Conservation (phyloP, 2,797 vertebrate species). For the Fratercula arctica region DNA sequence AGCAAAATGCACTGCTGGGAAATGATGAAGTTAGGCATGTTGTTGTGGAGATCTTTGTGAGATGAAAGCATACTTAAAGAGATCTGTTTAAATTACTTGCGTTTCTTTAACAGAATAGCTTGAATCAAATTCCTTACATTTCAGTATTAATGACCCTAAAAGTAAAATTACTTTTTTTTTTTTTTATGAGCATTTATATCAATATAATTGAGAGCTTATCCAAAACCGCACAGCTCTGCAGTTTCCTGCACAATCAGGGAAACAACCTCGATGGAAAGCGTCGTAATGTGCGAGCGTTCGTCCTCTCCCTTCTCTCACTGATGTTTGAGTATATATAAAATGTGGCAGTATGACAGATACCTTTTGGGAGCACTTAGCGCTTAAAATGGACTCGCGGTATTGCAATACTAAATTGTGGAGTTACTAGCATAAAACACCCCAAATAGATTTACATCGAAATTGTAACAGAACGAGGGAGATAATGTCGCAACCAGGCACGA, state of each 20-base stretch:
- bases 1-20: not conserved
- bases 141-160: not conserved
- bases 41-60: not conserved
- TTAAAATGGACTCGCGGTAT: constrained; percentile 61
- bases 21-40: no score
- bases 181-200: not conserved
- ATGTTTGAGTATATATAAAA: constrained; percentile 15
- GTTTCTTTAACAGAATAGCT: not conserved
- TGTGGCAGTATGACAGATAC: not conserved
- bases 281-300: not conserved
- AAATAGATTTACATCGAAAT: constrained; percentile 53
- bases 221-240: not conserved
- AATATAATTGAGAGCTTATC: not conserved
- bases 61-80: not conserved
- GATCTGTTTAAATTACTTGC: not conserved
- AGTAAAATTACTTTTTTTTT: not conserved
- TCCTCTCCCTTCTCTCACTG: not conserved
- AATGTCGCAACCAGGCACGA: not conserved
- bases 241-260: not conserved
- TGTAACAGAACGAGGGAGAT: not conserved
- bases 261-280: not conserved
- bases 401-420: constrained; percentile 25
- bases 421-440: constrained; percentile 31
- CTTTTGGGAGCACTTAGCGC: constrained; percentile 56
- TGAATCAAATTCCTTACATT: not conserved